Conservation (phyloP, 1,140 invertebrate species). For the Heliconius eleuchia region DNA sequence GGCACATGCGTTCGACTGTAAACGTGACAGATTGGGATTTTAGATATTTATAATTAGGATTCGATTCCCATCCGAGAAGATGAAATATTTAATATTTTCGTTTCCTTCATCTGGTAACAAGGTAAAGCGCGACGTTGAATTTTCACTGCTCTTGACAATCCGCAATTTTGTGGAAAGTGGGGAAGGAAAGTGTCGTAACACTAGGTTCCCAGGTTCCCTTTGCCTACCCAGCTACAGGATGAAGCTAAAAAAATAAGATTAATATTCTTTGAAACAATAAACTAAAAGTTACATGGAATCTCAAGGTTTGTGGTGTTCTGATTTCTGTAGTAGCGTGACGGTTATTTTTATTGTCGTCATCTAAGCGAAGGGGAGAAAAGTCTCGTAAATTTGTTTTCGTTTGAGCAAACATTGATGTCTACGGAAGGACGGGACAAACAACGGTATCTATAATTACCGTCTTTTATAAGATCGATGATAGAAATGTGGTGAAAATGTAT, state of each 20-base stretch:
- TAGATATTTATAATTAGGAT: no score
- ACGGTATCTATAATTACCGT: slow-evolving; percentile 5
- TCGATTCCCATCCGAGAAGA: no score
- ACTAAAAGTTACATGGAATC: background rate
- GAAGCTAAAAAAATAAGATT: background rate
- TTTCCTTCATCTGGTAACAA: no score
- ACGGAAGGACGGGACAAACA: background rate
- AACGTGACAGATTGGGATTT: no score
- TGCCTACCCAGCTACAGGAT: no score
- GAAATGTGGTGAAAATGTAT: background rate
- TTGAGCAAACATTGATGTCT: slow-evolving; percentile 2
- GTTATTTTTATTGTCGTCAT: slow-evolving; percentile 1
- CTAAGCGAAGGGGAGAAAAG: background rate
- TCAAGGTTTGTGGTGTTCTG: background rate
- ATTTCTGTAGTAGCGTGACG: background rate
- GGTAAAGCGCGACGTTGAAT: no score
- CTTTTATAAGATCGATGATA: slow-evolving; percentile 7
- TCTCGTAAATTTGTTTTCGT: slow-evolving; percentile 10
- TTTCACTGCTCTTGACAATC: no score
- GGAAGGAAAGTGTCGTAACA: no score
- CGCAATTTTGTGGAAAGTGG: no score
- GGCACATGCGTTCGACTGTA: no score
- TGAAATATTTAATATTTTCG: no score
- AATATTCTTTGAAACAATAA: background rate
- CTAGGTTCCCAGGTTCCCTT: no score